Evolutionary conservation across 2,113 vertebrate genomes (phyloP), one percentile per base, ranked within the genome.

Genomic region (Aleadryas rufinucha): DNA sequence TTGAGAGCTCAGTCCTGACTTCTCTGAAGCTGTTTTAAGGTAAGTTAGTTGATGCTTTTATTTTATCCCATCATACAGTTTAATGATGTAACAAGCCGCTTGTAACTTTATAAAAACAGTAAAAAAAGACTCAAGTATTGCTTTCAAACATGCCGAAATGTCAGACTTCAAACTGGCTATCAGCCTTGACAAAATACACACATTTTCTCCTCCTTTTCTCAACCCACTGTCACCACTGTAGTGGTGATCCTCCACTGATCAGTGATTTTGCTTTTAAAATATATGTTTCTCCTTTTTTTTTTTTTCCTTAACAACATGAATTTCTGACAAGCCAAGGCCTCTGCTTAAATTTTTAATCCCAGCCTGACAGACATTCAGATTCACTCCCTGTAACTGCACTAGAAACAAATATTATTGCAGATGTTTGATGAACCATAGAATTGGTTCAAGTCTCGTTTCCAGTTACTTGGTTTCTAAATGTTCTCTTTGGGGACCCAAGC

Each of bases 381-480:
- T 86, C 65, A 59, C 61, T 94, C 75, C 30, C 60, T 89, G 52
- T 87, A 92, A 87, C 76, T 79, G 45, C 63, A 39, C 33, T 72
- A 59, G 63, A 95, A 90, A 93, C 90, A 95, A 94, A 83, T 95
- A 91, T 72, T 96, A 81, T 92, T 97, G 85, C 52, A 5, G 84
- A 59, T 91, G 84, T 91, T 91, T 92, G 88, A 92, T 95, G 96
- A 97, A 96, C 79, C 81, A 37, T 84, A 89, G 95, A 90, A 95
- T 96, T 96, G 75, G 78, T 95, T 89, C 68, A 95, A 84, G 50
- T 77, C 71, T 91, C 2, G 2, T 96, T 96, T 97, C 89, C 90
- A 96, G 71, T 94, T 95, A 94, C 69, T 96, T 97, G 61, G 70
- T 95, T 96, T 96, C 86, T 95, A 84, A 96, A 90, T 77, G 61